Evolutionary conservation across 2,888 invertebrate species (phyloP).

Genomic region (Athalia rosae): DNA sequence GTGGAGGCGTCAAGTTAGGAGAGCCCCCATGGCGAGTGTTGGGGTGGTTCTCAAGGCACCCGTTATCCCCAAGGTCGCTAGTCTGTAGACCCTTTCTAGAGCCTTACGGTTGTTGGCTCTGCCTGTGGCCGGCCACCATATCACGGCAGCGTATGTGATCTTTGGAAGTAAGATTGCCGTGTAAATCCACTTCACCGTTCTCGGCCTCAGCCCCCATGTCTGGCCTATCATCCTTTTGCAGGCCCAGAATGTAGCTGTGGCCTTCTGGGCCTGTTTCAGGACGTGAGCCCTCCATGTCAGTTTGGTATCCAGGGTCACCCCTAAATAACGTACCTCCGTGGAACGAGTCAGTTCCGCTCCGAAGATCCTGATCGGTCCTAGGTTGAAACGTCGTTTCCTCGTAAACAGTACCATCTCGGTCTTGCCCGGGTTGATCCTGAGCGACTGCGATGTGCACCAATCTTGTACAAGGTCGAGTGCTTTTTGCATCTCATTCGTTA

Average conservation of each 20-base stretch:
- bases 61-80: slow-evolving; percentile 46
- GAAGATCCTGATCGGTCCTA: neutral
- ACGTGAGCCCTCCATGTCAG: slow-evolving; percentile 22
- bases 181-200: slow-evolving; percentile 7
- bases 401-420: slow-evolving; percentile 4
- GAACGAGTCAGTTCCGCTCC: neutral
- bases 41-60: slow-evolving; percentile 47
- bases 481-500: neutral
- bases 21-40: slow-evolving; percentile 7
- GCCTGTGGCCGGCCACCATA: slow-evolving; percentile 20
- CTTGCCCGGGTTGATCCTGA: neutral
- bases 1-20: slow-evolving; percentile 43
- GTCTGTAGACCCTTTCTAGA: slow-evolving; percentile 35
- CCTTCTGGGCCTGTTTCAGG: neutral
- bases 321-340: neutral
- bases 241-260: slow-evolving; percentile 36
- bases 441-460: neutral
- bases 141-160: neutral
- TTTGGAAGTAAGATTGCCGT: slow-evolving; percentile 20
- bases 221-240: slow-evolving; percentile 45
- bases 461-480: neutral
- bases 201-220: neutral
- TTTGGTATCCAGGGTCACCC: slow-evolving; percentile 35
- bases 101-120: slow-evolving; percentile 2
- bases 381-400: neutral